Evolutionary conservation across 2,888 invertebrate species (phyloP), one percentile per base, ranked within the genome.

Genomic region (Glaucopsyche alexis): DNA sequence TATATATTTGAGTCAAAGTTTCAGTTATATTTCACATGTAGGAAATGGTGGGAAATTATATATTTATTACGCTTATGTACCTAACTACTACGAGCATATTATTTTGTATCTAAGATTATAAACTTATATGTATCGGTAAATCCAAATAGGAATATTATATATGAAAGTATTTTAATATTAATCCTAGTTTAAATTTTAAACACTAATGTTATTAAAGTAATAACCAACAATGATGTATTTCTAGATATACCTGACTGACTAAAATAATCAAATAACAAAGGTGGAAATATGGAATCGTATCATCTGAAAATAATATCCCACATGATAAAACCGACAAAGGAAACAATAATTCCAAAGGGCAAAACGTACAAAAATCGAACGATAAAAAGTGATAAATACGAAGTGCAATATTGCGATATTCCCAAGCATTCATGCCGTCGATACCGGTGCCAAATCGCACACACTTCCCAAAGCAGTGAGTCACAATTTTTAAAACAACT

Each of bases 401-500:
- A 45, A 60, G 71, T 50, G 67, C 66, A 72, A 72, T 72, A 72
- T 66, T 66, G 50, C 66, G 52, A 16, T 72, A 72, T 42, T 42
- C 71, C 29, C 72, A 49, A 72, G 65, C 72, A 67, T 67, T 67
- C 72, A 64, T 64, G 72, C 47, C 65, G 38, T 47, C 71, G 70
- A 74, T 72, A 74, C 72, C 75, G 75, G 76, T 77, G 80, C 78
- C 79, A 79, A 78, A 78, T 78, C 75, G 77, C 72, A 74, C 72
- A 70, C 67, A 76, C 71, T 77, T 77, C 76, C 76, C 55, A 74
- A 75, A 73, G 73, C 77, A 76, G 74, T 77, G 79, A 77, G 73
- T 79, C 77, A 75, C 76, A 78, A 77, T 73, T 79, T 79, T 80
- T 78, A 78, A 79, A 81, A 79, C 80, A 80, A 78, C 79, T 75